Percentiles rank a stretch among this genome's conserved stretches.
Evolutionary conservation across 2,797 vertebrate species (phyloP).

Genomic region (Lacerta viridis): DNA sequence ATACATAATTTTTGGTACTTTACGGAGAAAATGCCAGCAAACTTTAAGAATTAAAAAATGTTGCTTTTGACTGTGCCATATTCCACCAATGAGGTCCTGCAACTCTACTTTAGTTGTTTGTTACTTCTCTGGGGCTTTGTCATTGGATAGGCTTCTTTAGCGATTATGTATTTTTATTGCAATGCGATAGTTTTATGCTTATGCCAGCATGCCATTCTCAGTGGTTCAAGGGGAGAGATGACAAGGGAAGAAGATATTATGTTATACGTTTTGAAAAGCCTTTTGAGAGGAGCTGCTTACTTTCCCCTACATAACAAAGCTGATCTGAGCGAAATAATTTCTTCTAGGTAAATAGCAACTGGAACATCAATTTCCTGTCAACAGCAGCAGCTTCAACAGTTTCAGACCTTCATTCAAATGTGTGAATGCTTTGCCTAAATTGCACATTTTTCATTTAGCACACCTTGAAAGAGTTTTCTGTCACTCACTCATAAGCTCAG

Average conservation of each 20-base stretch:
- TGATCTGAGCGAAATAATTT: constrained; percentile 75
- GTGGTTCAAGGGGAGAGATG: constrained; percentile 21
- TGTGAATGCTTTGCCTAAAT: constrained; percentile 74
- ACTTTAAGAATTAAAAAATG: not conserved
- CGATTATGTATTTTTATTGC: constrained; percentile 15
- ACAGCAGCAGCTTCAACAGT: constrained; percentile 65
- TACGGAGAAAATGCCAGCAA: no score
- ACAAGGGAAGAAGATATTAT: not conserved
- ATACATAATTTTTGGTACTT: no score
- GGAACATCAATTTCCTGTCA: constrained; percentile 78
- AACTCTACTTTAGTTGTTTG: not conserved
- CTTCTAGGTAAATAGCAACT: constrained; percentile 78
- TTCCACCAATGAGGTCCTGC: not conserved
- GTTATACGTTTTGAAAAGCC: constrained; percentile 51
- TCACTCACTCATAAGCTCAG: constrained; percentile 56
- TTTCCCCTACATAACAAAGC: constrained; percentile 67
- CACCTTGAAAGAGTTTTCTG: constrained; percentile 70
- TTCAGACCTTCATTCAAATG: constrained; percentile 75
- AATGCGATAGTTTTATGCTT: not conserved
- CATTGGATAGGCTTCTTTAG: constrained; percentile 14
- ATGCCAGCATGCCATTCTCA: constrained; percentile 23
- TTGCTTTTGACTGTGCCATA: constrained; percentile 34
- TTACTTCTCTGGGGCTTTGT: constrained; percentile 3
- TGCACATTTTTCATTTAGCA: constrained; percentile 74
- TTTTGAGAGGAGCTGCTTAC: constrained; percentile 48